Conservation (phyloP, 2,797 vertebrate species). For the Cirrhinus molitorella region DNA sequence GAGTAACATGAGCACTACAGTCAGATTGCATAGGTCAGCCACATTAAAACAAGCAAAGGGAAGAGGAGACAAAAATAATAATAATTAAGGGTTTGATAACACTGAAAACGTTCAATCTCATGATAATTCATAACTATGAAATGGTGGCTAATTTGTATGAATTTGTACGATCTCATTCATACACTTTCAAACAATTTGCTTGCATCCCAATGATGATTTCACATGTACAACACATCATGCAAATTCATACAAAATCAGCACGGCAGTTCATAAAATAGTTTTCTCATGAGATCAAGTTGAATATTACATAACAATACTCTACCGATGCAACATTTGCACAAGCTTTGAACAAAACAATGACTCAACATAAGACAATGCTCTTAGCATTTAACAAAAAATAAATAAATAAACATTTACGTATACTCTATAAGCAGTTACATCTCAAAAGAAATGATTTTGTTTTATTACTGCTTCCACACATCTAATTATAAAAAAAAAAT, state of each 20-base stretch:
- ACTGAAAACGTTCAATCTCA: conserved; percentile 22
- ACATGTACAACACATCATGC: no score
- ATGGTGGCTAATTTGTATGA: background rate
- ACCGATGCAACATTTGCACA: conserved; percentile 22
- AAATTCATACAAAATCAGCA: background rate
- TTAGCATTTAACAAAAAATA: conserved; percentile 21
- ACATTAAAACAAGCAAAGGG: conserved; percentile 67
- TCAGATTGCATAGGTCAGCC: conserved; percentile 78
- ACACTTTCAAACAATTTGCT: background rate
- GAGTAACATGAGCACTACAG: conserved; percentile 62
- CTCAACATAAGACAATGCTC: conserved; percentile 15
- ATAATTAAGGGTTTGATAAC: conserved; percentile 21
- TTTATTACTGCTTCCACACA: conserved; percentile 30
- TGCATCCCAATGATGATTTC: background rate
- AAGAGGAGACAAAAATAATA: conserved; percentile 38
- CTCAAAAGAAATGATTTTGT: conserved; percentile 38
- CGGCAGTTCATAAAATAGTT: background rate
- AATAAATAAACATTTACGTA: conserved; percentile 27
- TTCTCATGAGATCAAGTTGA: background rate
- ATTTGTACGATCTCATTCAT: background rate
- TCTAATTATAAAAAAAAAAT: conserved; percentile 13
- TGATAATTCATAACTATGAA: background rate
- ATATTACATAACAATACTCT: background rate
- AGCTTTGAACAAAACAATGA: conserved; percentile 14
- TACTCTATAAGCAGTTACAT: conserved; percentile 30